phyloP scores from a whole-genome alignment of 1,140 invertebrate genomes.

The Drosophila leontia region DNA sequence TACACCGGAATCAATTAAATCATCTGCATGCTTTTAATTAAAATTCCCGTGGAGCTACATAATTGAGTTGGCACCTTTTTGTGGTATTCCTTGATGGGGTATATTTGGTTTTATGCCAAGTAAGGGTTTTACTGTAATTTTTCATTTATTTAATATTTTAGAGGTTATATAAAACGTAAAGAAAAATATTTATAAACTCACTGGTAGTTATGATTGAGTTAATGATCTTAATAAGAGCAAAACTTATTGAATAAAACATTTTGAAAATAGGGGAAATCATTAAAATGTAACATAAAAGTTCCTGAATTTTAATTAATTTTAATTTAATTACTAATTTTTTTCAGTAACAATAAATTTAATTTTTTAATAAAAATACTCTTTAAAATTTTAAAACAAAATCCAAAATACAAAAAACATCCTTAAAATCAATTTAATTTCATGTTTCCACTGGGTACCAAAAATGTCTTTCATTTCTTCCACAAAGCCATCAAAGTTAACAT shows the following conservation, averaged over 20 bases:
- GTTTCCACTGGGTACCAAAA: conserved; percentile 6
- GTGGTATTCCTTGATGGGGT: conserved; percentile 14
- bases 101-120: conserved; percentile 6
- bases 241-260: too few species aligned
- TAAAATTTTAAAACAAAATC: not conserved
- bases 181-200: not conserved
- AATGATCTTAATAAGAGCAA: too few species aligned
- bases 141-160: not conserved
- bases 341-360: too few species aligned
- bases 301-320: too few species aligned
- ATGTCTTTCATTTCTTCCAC: not conserved
- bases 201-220: too few species aligned
- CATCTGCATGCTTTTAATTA: conserved; percentile 76
- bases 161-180: not conserved
- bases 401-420: not conserved
- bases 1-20: conserved; percentile 72
- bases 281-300: too few species aligned
- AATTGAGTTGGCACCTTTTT: conserved; percentile 69
- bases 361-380: too few species aligned
- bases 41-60: conserved; percentile 68
- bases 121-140: not conserved
- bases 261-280: too few species aligned
- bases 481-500: conserved; percentile 38
- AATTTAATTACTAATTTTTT: too few species aligned
- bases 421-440: not conserved